A percentile compares a stretch with the other conserved stretches of the same genome.
Evolutionary conservation across 2,888 invertebrate genomes (phyloP).

Genomic region (Noctua janthina): DNA sequence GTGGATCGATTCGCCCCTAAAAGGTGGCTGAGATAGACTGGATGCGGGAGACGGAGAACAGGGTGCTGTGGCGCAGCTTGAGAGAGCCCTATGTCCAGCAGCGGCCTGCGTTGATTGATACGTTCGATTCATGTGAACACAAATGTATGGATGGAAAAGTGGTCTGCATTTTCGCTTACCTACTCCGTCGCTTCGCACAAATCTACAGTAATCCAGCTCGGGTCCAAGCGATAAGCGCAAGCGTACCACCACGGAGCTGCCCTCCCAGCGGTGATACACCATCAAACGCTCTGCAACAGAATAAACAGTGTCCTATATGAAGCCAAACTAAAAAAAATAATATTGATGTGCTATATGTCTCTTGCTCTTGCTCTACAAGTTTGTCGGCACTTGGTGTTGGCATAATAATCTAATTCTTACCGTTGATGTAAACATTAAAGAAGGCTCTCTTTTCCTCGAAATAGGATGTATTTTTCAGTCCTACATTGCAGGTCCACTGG

Average conservation of each 20-base stretch:
- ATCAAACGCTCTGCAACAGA: conserved; percentile 23
- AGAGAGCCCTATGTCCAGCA: neutral
- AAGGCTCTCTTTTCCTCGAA: conserved; percentile 67
- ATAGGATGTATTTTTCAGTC: conserved; percentile 62
- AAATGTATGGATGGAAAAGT: neutral
- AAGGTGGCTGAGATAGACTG: neutral
- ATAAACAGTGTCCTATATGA: neutral
- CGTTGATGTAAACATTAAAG: conserved; percentile 67
- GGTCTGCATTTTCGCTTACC: conserved; percentile 69
- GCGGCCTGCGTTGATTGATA: too few species aligned
- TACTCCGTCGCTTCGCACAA: conserved; percentile 81
- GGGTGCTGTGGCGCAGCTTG: neutral
- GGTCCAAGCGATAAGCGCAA: conserved; percentile 30
- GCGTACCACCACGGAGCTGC: conserved; percentile 59
- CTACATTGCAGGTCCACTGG: conserved; percentile 83
- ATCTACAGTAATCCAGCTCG: conserved; percentile 82
- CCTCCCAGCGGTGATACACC: conserved; percentile 7
- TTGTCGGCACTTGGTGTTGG: neutral
- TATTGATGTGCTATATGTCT: neutral
- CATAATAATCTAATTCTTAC: conserved; percentile 55
- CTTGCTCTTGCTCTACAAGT: too few species aligned
- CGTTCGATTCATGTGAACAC: too few species aligned
- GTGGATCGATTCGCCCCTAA: neutral
- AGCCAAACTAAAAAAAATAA: neutral
- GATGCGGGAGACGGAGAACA: neutral